phyloP scores from a whole-genome alignment of 1,140 invertebrate species.

The Lutraria rhynchaena region DNA sequence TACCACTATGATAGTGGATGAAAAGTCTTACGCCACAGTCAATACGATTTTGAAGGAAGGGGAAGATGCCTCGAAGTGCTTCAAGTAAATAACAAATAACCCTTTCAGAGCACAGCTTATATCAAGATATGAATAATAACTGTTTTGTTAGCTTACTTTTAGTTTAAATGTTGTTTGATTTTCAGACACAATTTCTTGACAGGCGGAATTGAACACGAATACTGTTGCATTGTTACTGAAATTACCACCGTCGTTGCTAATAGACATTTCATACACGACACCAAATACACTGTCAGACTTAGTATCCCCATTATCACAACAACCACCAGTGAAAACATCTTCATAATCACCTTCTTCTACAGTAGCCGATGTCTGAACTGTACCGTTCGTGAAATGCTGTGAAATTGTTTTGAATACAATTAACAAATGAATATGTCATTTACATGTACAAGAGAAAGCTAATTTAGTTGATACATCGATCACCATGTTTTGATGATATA shows the following conservation, averaged over 20 bases:
- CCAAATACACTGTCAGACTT: not conserved
- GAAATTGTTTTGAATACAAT: not conserved
- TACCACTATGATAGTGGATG: too few species aligned
- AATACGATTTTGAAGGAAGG: too few species aligned
- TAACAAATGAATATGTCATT: not conserved
- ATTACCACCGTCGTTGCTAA: not conserved
- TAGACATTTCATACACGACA: not conserved
- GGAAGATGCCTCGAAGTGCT: too few species aligned
- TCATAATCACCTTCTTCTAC: not conserved
- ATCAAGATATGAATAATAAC: too few species aligned
- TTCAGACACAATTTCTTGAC: not conserved
- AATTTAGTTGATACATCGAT: not conserved
- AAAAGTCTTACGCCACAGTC: too few species aligned
- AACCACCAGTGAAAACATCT: conserved; percentile 1
- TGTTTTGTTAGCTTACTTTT: too few species aligned
- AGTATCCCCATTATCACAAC: not conserved
- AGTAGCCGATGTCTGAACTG: not conserved
- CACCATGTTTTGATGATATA: not conserved
- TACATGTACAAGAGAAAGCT: not conserved
- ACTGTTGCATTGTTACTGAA: conserved; percentile 5
- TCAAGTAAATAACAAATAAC: too few species aligned
- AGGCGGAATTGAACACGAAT: not conserved
- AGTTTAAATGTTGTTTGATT: too few species aligned
- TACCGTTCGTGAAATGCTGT: not conserved
- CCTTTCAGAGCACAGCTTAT: too few species aligned